A percentile compares a stretch with the other conserved stretches of the same genome.
Evolutionary conservation across 2,888 invertebrate species (phyloP).

Genomic region (Lochmaea crataegi): DNA sequence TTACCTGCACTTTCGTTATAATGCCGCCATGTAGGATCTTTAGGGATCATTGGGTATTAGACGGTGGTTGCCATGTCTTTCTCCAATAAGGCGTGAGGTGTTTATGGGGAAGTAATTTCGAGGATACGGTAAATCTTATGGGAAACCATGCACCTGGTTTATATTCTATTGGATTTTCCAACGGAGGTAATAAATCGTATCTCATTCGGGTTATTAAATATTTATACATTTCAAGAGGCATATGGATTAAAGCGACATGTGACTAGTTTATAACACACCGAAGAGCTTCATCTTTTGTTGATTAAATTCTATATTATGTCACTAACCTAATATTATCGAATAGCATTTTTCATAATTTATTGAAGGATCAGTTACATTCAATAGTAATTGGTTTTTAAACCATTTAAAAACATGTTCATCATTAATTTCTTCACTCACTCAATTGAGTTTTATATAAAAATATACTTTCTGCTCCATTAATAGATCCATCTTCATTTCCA

Average conservation of each 20-base stretch:
- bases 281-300: not conserved
- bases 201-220: not conserved
- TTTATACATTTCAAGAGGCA: not conserved
- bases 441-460: no score
- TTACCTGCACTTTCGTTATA: constrained; percentile 9
- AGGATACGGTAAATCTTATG: constrained; percentile 27
- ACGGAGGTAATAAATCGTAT: not conserved
- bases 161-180: constrained; percentile 6
- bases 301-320: no score
- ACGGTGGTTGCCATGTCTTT: constrained; percentile 18
- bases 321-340: no score
- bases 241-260: not conserved
- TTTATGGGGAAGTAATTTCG: constrained; percentile 24
- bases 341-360: no score
- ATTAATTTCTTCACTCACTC: no score
- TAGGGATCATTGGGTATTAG: constrained; percentile 32
- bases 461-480: no score
- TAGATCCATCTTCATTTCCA: no score
- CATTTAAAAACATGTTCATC: no score
- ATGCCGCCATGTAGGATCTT: constrained; percentile 19
- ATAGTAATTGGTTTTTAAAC: no score
- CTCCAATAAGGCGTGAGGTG: constrained; percentile 14
- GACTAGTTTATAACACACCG: not conserved
- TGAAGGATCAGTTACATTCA: no score
- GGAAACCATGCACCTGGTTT: constrained; percentile 19